Evolutionary conservation across 2,797 vertebrate species (phyloP), one percentile per base, ranked within the genome.

Genomic region (Myiotriccus ornatus): DNA sequence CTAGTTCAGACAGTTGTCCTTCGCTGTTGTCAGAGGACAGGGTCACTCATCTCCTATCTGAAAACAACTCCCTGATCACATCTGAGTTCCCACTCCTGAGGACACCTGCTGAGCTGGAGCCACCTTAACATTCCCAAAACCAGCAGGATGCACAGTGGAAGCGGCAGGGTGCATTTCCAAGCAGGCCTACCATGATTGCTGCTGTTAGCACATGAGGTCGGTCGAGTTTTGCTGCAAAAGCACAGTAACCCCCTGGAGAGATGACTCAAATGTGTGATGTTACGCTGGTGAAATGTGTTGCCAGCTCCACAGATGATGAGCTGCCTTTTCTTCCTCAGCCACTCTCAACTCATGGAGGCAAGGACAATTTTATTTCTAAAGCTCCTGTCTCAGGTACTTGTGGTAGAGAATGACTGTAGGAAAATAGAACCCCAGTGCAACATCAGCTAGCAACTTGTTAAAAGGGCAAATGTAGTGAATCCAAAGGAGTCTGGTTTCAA

Each of bases 261-360:
- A 70, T 78, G 41, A 86, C 65, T 91, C 79, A 65, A 75, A 75
- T 43, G 49, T 69, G 46, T 49, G 65, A 84, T 75, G 73, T 82
- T 90, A 65, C 62, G 18, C 59, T 95, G 87, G 28, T 56, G 81
- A 64, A 82, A 82, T 28, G 30, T 49, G 63, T 43, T 91, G 55
- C 69, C 69, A 84, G 63, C 44, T 91, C 70, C 9, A 22, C 30
- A 79, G 74, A 79, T 23, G 49, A 65, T 59, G 30, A 87, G 12
- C 20, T 84, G 63, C 67, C 70, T 95, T 95, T 94, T 84, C 47
- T 67, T 93, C 55, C 67, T 88, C 67, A 73, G 59, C 60, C 34
- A 37, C 47, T 76, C 67, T 87, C 53, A 77, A 25, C 44, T 74
- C 30, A 30, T 18, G 25, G 64, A 85, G 34, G 35, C 21, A 85